A percentile compares a stretch with the other conserved stretches of the same genome.
phyloP scores from a whole-genome alignment of 1,140 invertebrate species.

The Theocolax elegans region DNA sequence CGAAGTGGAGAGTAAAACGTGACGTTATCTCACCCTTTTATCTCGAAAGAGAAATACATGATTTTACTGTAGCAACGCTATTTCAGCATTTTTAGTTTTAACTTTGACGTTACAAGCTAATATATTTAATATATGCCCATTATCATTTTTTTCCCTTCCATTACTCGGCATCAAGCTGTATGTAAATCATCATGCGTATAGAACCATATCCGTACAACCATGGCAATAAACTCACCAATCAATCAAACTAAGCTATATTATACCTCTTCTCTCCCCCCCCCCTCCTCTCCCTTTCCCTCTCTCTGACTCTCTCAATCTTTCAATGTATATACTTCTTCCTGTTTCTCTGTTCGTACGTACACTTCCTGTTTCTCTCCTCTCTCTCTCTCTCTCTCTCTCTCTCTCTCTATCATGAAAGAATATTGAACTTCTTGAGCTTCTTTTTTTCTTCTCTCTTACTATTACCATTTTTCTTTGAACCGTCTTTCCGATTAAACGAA shows the following conservation, averaged over 20 bases:
- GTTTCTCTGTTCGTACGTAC: slow-evolving; percentile 15
- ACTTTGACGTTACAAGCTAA: too few relatives aligned
- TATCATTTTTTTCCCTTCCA: background rate
- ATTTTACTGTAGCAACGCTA: background rate
- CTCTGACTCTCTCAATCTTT: slow-evolving; percentile 26
- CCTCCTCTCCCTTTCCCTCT: slow-evolving; percentile 4
- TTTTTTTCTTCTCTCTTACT: background rate
- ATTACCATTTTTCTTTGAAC: slow-evolving; percentile 6
- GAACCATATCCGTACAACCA: background rate
- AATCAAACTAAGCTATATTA: slow-evolving; percentile 30
- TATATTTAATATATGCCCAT: too few relatives aligned
- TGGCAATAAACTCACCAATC: slow-evolving; percentile 33
- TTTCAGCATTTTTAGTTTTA: background rate
- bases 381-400: background rate
- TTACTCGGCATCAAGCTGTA: background rate
- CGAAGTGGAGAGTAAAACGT: background rate
- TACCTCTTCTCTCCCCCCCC: slow-evolving; percentile 14
- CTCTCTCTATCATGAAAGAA: background rate
- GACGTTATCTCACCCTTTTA: background rate
- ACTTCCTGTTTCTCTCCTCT: slow-evolving; percentile 23
- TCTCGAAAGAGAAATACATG: background rate
- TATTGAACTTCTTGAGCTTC: background rate
- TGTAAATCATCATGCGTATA: background rate
- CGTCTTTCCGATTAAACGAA: slow-evolving; percentile 4
- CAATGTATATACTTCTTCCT: slow-evolving; percentile 19